Base-by-base conservation (phyloP, 2,113 vertebrate genomes). In the Cynoglossus semilaevis region DNA sequence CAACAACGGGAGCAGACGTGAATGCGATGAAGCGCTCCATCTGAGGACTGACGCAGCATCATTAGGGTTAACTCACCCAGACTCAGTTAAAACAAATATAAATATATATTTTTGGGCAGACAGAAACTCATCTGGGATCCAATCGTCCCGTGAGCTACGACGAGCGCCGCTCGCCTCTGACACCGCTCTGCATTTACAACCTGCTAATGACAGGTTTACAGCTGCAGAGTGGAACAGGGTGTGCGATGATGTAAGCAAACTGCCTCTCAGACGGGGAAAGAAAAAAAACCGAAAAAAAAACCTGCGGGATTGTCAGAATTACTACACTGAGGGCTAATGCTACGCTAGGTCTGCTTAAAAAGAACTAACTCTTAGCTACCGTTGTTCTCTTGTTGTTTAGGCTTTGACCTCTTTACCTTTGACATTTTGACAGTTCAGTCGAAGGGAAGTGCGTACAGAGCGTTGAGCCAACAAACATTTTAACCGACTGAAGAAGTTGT, bases 181-280 rank as follows among this genome's bases (percentile, higher is more conserved):
- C 51, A 17, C 6, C 3, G 47, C 14, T 55, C 16, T 49, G 35
- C 53, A 52, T 40, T 15, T 1, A 38, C 60, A 52, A 17, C 42
- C 16, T 45, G 46, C 36, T 64, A 61, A 77, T 72, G 72, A 50
- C 22, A 41, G 50, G 54, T 74, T 82, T 63, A 63, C 50, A 43
- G 65, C 42, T 68, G 70, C 58, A 57, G 55, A 3, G 40, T 22
- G 37, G 55, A 51, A 36, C 49, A 63, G 46, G 58, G 19, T 52
- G 10, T 35, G 40, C 58, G 43, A 57, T 67, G 57, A 59, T 49
- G 41, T 9, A 53, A 67, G 48, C 9, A 36, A 53, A 50, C 16
- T 45, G 9, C 15, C 29, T 40, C 48, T 62, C 5, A 51, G 67
- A 79, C 56, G 11, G 41, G 18, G 15, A 4, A 14, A 15, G 12